A percentile compares a stretch with the other conserved stretches of the same genome.
phyloP scores from a whole-genome alignment of 1,140 invertebrate species.

The Coenobita brevimanus region DNA sequence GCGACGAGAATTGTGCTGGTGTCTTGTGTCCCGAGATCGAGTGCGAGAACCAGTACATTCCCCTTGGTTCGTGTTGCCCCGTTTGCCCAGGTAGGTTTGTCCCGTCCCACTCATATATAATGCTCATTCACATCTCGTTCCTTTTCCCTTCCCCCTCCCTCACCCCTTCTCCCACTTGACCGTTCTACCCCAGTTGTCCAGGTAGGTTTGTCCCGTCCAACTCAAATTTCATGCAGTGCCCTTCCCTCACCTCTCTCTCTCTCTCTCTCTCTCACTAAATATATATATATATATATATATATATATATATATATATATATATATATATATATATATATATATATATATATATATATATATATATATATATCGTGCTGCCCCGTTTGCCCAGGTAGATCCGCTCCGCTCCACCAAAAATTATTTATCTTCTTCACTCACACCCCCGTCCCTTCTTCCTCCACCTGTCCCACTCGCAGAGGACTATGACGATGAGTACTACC shows the following conservation, averaged over 20 bases:
- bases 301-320: too few relatives aligned
- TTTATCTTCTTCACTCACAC: neutral
- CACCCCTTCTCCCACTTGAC: neutral
- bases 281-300: too few relatives aligned
- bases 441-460: neutral
- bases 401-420: too few relatives aligned
- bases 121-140: neutral
- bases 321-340: too few relatives aligned
- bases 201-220: too few relatives aligned
- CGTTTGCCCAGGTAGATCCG: too few relatives aligned
- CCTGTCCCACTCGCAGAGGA: conserved; percentile 34
- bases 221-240: too few relatives aligned
- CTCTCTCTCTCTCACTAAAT: too few relatives aligned
- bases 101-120: too few relatives aligned
- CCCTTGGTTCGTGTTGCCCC: conserved; percentile 77
- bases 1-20: conserved; percentile 73
- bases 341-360: too few relatives aligned
- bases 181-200: neutral
- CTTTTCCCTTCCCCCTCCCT: neutral
- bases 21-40: conserved; percentile 74
- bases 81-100: conserved; percentile 73
- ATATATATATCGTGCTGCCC: too few relatives aligned
- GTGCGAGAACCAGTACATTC: conserved; percentile 75
- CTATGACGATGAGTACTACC: conserved; percentile 26
- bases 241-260: too few relatives aligned